Evolutionary conservation across 2,113 vertebrate species (phyloP), one percentile per base, ranked within the genome.

Genomic region (Montifringilla adamsi): DNA sequence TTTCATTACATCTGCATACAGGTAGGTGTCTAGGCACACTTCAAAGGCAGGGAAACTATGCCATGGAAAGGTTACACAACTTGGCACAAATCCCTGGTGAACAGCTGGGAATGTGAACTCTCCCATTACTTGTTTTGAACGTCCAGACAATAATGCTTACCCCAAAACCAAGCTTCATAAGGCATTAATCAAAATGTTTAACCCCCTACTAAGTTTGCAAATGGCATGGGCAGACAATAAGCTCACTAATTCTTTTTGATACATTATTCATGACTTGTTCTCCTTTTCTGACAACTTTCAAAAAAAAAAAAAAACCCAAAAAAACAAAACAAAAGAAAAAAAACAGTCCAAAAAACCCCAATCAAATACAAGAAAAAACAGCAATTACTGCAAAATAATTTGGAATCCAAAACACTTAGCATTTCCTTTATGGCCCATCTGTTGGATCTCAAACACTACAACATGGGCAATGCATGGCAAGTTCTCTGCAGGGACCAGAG

Each of bases 161-260:
- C 87, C 89, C 62, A 37, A 64, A 96, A 89, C 73, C 21, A 83
- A 82, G 91, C 84, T 96, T 97, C 94, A 93, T 69, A 84, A 95
- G 69, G 73, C 89, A 96, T 95, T 96, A 95, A 94, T 97, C 94
- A 97, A 95, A 95, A 95, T 95, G 93, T 93, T 96, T 95, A 95
- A 95, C 84, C 95, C 80, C 96, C 96, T 97, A 87, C 95, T 79
- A 95, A 91, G 95, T 85, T 82, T 89, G 81, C 81, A 96, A 97
- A 94, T 84, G 81, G 84, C 94, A 93, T 31, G 73, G 78, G 63
- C 49, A 90, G 43, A 75, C 17, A 21, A 89, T 79, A 96, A 95
- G 77, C 76, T 89, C 76, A 41, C 88, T 97, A 95, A 96, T 95
- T 90, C 95, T 92, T 96, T 96, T 96, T 96, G 95, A 96, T 93